A percentile compares a stretch with the other conserved stretches of the same genome.
These are phyloP conservation scores for Eledone cirrhosa DNA, from an alignment of 2,888 invertebrate genomes.

Conservation along the genomic window DNA sequence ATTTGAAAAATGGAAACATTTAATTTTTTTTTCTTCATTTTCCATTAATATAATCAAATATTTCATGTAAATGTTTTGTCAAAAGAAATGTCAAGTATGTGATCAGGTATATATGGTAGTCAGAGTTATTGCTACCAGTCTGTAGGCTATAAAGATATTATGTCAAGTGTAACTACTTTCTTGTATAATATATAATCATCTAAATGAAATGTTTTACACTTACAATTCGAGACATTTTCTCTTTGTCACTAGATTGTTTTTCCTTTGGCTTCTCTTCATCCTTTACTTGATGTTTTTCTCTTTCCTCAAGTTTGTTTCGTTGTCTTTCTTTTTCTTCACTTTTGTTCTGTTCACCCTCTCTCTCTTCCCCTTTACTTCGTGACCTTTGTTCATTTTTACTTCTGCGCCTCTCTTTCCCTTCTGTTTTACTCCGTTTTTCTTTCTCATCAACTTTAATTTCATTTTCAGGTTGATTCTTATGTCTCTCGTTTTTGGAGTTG, in stretches of 20 bases:
- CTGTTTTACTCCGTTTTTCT: constrained; percentile 1
- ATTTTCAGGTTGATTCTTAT: constrained; percentile 20
- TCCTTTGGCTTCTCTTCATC: constrained; percentile 41
- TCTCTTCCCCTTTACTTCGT: background rate
- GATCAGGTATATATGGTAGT: too few species aligned
- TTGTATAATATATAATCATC: too few species aligned
- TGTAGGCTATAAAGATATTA: too few species aligned
- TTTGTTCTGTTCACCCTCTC: background rate
- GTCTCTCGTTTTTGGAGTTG: background rate
- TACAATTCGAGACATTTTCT: background rate
- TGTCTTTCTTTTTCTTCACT: background rate
- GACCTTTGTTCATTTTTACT: background rate
- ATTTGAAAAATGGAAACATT: too few species aligned
- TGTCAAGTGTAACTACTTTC: too few species aligned
- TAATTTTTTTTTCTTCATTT: too few species aligned
- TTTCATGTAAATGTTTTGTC: too few species aligned
- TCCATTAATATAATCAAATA: too few species aligned
- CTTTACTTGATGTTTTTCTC: constrained; percentile 31
- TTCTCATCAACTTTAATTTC: constrained; percentile 13
- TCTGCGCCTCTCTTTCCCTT: background rate
- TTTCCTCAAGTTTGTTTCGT: constrained; percentile 32
- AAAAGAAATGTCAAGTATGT: too few species aligned
- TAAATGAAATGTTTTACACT: background rate
- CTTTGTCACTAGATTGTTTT: constrained; percentile 30
- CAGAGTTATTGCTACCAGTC: too few species aligned